Evolutionary conservation across 1,140 invertebrate genomes (phyloP).

Genomic region (Papilio dardanus): DNA sequence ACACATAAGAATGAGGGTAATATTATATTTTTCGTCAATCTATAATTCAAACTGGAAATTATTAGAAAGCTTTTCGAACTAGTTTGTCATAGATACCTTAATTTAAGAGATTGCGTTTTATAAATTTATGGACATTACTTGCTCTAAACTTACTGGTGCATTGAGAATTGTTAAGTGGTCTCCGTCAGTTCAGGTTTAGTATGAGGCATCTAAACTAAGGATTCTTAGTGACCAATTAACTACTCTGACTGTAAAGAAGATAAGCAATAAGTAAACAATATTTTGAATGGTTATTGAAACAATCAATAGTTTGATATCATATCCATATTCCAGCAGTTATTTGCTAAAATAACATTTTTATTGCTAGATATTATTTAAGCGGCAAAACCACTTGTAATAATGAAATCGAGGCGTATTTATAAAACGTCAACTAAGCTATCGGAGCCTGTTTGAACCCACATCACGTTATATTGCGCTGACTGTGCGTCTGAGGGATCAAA

Average conservation of each 20-base stretch:
- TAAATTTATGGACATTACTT: no score
- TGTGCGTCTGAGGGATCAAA: slow-evolving; percentile 30
- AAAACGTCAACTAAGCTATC: slow-evolving; percentile 36
- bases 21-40: background rate
- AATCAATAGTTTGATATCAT: background rate
- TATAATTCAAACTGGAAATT: background rate
- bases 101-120: no score
- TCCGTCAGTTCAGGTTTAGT: no score
- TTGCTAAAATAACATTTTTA: slow-evolving; percentile 22
- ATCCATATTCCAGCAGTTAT: background rate
- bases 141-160: no score
- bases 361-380: background rate
- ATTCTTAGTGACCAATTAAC: no score
- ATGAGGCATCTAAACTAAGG: no score
- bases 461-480: slow-evolving; percentile 37
- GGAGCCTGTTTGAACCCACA: slow-evolving; percentile 28
- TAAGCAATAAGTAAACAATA: no score
- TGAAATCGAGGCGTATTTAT: slow-evolving; percentile 37
- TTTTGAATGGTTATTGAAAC: background rate
- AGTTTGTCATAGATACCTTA: no score
- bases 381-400: slow-evolving; percentile 32
- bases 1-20: background rate
- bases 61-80: no score
- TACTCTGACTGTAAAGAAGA: no score
- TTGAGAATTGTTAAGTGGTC: no score